Base-by-base conservation (phyloP, 2,113 vertebrate species). In the Sylvia atricapilla region DNA sequence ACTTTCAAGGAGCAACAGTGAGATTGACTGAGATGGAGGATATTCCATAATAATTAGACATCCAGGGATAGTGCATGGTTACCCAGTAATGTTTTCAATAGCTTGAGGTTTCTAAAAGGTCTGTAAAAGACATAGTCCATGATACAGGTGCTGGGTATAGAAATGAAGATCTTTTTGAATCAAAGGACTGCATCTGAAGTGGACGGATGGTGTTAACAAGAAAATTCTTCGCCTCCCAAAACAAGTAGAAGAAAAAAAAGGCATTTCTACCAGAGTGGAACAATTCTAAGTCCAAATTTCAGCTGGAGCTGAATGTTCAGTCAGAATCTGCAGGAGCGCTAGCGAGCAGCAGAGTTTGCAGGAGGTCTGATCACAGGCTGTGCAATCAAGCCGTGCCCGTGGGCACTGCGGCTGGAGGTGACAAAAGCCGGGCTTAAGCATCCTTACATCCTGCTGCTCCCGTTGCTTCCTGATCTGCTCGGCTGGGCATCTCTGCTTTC, bases 1-100 rank as follows among this genome's bases (percentile, higher is more conserved):
- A 33, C 44, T 64, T 86, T 27, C 8, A 70, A 53, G 30, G 37
- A 68, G 30, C 0, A 0, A 41, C 35, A 49, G 27, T n/a, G 77
- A 53, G 77, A 66, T 60, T 79, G 44, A 46, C 44, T 46, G 44
- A 46, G 44, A 46, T 18, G 1, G 33, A 23, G 22, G 7, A 24
- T 76, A 69, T 68, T 89, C 19, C 16, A 14, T 23, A 56, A 27
- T 50, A 77, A 70, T 81, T 84, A 86, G 82, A 55, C 3, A 11
- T 43, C 19, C 22, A 37, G 37, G 28, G 37, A 35, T 19, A 39
- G 5, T 2, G 1, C 1, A 2, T 15, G 4, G 24, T 44, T 86
- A 75, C 56, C n/a, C 55, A 76, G 53, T 56, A 56, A 37, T 30
- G 10, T 49, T 73, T 76, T 53, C 41, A 41, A n/a, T 7, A 64